A percentile compares a stretch with the other conserved stretches of the same genome.
These are phyloP conservation scores for Propithecus coquereli DNA, from an alignment of 2,113 vertebrate genomes.

Conservation along the genomic window DNA sequence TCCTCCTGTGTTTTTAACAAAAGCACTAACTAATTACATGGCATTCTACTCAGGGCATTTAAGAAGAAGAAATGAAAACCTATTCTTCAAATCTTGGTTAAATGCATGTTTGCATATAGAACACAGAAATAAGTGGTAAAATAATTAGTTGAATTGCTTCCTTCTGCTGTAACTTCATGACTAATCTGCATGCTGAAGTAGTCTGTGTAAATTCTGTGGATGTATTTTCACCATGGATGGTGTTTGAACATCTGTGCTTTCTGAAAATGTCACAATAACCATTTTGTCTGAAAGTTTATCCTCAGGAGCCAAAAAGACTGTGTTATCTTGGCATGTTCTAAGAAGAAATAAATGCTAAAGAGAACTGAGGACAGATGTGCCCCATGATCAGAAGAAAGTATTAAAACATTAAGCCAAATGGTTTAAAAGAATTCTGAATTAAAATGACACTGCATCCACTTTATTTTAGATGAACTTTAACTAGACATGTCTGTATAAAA, in stretches of 20 bases:
- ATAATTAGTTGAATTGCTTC: constrained; percentile 54
- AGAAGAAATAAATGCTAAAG: constrained; percentile 28
- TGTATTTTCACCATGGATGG: background rate
- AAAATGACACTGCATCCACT: background rate
- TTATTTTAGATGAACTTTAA: constrained; percentile 11
- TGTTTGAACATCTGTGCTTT: constrained; percentile 58
- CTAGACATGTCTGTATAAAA: background rate
- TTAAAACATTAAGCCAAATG: background rate
- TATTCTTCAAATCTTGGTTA: constrained; percentile 62
- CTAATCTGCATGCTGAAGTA: constrained; percentile 30
- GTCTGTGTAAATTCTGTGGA: background rate
- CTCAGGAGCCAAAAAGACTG: background rate
- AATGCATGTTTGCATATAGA: constrained; percentile 56
- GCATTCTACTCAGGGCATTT: constrained; percentile 60
- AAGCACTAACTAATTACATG: constrained; percentile 80
- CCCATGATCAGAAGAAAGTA: constrained; percentile 33
- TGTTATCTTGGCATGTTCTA: constrained; percentile 22
- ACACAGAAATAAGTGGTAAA: constrained; percentile 49
- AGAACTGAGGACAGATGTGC: background rate
- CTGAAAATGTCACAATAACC: constrained; percentile 62
- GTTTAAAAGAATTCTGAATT: background rate
- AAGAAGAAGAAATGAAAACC: constrained; percentile 53
- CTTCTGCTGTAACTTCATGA: constrained; percentile 36
- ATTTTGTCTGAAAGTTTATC: constrained; percentile 48
- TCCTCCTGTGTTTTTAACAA: constrained; percentile 78